These are phyloP conservation scores for Clistopyga incitator DNA, from an alignment of 2,888 invertebrate genomes.

Conservation along the genomic window DNA sequence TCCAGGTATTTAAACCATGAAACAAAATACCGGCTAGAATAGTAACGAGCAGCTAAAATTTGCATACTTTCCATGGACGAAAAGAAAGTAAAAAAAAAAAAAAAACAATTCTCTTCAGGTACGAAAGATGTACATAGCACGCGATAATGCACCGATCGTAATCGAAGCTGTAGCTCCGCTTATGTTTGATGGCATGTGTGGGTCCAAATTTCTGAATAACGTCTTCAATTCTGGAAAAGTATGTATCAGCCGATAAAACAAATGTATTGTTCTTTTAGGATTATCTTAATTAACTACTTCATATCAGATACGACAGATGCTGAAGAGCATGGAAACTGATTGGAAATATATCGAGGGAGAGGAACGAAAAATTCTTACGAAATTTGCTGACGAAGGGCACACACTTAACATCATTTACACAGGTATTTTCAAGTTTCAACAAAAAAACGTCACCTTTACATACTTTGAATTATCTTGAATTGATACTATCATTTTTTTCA, in stretches of 20 bases:
- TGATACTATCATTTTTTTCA: no score
- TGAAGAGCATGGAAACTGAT: neutral
- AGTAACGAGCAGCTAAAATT: neutral
- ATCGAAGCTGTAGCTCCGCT: neutral
- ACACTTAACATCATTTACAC: neutral
- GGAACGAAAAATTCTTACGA: neutral
- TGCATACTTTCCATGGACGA: neutral
- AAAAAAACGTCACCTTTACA: neutral
- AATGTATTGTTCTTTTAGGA: neutral
- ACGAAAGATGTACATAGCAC: neutral
- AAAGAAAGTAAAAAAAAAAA: no score
- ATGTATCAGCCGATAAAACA: neutral
- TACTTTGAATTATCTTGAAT: neutral
- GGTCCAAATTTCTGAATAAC: neutral
- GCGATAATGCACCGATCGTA: neutral
- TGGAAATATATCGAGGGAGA: neutral
- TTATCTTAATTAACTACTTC: neutral
- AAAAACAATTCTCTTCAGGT: no score
- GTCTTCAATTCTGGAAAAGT: neutral
- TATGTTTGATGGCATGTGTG: neutral
- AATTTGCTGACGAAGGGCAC: neutral
- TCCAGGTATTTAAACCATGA: neutral
- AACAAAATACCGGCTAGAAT: neutral
- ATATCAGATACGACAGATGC: neutral
- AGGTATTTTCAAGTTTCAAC: neutral